Evolutionary conservation across 2,797 vertebrate genomes (phyloP).

Genomic region (Garrulus glandarius): DNA sequence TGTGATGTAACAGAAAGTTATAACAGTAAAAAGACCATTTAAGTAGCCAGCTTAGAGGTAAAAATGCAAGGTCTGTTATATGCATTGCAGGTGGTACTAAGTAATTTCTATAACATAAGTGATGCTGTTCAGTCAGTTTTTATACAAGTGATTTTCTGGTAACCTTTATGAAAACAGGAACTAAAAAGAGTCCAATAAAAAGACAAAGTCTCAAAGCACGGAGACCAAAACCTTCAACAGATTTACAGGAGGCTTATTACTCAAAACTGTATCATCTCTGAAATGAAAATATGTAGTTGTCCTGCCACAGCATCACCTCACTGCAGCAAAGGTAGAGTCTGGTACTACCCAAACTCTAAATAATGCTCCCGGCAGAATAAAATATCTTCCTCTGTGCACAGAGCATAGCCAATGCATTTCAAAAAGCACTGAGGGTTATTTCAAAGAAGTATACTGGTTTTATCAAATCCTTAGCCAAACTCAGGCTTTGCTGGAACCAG

Average conservation of each 20-base stretch:
- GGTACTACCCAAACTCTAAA: background rate
- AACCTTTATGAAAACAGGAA: background rate
- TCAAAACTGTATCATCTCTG: background rate
- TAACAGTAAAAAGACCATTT: background rate
- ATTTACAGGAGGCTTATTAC: background rate
- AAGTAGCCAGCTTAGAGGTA: background rate
- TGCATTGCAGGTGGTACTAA: background rate
- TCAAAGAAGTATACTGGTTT: background rate
- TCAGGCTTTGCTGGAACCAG: background rate
- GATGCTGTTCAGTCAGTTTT: background rate
- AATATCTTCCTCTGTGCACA: background rate
- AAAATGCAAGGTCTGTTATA: background rate
- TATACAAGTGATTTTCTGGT: background rate
- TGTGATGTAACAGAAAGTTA: background rate
- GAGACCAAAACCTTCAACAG: rapidly evolving
- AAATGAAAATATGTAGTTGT: background rate
- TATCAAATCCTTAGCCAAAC: background rate
- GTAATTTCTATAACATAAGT: background rate
- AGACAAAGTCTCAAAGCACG: background rate
- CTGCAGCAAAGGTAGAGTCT: background rate
- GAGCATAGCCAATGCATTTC: background rate
- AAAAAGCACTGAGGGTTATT: background rate
- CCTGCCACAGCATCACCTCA: background rate
- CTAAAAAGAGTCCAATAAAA: background rate
- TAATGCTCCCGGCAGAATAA: background rate